Conservation (phyloP, 2,797 vertebrate species). For the Dromococcyx pavoninus region DNA sequence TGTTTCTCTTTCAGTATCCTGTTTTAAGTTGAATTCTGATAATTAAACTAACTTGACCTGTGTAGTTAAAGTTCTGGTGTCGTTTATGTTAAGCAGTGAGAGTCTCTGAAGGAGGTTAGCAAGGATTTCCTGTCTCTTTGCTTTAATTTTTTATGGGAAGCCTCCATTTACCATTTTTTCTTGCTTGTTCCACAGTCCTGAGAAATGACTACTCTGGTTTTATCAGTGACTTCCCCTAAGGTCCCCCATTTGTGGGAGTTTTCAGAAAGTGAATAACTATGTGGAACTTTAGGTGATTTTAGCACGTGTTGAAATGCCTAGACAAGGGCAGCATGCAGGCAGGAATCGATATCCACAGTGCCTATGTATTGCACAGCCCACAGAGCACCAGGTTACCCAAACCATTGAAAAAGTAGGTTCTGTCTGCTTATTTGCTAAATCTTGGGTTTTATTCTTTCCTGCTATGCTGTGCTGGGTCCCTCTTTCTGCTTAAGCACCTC, state of each 20-base stretch:
- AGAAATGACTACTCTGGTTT: accelerated
- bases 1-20: accelerated
- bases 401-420: neutral
- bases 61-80: accelerated
- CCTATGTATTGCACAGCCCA: too few relatives aligned
- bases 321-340: neutral
- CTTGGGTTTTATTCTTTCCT: neutral
- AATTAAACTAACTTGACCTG: neutral
- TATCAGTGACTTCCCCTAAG: neutral
- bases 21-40: neutral
- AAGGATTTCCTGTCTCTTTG: neutral
- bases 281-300: neutral
- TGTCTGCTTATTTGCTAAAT: neutral
- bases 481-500: neutral
- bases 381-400: neutral
- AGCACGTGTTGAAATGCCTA: neutral
- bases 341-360: accelerated
- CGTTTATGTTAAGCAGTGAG: neutral
- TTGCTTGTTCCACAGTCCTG: neutral
- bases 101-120: neutral
- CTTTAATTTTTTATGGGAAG: neutral
- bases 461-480: neutral
- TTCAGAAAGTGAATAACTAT: neutral
- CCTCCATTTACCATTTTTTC: accelerated
- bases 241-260: neutral